Conservation (phyloP, 2,888 invertebrate genomes). For the Molorchus minor region DNA sequence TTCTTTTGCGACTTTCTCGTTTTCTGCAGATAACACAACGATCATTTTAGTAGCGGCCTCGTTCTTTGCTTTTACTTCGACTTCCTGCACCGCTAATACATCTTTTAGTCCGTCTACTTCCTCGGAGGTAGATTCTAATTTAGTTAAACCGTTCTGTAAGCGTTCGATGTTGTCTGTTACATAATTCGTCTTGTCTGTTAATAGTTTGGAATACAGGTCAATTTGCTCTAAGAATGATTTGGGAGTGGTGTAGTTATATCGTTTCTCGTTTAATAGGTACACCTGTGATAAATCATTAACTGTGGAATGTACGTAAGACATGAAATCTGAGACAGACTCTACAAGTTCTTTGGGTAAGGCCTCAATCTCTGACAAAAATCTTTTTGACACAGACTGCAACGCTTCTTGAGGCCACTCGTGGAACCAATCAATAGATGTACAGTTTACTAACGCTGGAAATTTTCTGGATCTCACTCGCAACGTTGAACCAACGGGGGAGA, state of each 20-base stretch:
- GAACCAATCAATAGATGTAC: slow-evolving; percentile 95
- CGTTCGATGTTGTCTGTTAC: slow-evolving; percentile 79
- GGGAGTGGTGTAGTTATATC: slow-evolving; percentile 96
- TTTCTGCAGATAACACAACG: slow-evolving; percentile 86
- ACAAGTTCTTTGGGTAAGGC: slow-evolving; percentile 72
- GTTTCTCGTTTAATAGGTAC: slow-evolving; percentile 84
- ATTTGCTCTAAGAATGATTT: slow-evolving; percentile 96
- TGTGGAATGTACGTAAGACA: slow-evolving; percentile 89
- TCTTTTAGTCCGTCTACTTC: slow-evolving; percentile 88
- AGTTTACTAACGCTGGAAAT: slow-evolving; percentile 93
- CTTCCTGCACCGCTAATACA: slow-evolving; percentile 68
- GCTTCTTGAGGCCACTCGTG: slow-evolving; percentile 97
- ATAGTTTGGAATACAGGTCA: slow-evolving; percentile 77
- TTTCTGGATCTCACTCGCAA: slow-evolving; percentile 87
- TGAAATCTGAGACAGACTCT: slow-evolving; percentile 79
- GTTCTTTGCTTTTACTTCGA: slow-evolving; percentile 86
- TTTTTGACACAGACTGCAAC: slow-evolving; percentile 84
- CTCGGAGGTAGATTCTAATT: slow-evolving; percentile 83
- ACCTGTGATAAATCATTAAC: slow-evolving; percentile 85
- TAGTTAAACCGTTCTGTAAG: slow-evolving; percentile 88
- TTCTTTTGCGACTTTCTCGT: slow-evolving; percentile 89
- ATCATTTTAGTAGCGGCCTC: slow-evolving; percentile 90
- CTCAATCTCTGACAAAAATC: slow-evolving; percentile 82
- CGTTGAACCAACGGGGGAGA: slow-evolving; percentile 93
- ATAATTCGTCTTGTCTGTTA: slow-evolving; percentile 73